Conservation (phyloP, 1,140 invertebrate genomes). For the Dysdera silvatica region DNA sequence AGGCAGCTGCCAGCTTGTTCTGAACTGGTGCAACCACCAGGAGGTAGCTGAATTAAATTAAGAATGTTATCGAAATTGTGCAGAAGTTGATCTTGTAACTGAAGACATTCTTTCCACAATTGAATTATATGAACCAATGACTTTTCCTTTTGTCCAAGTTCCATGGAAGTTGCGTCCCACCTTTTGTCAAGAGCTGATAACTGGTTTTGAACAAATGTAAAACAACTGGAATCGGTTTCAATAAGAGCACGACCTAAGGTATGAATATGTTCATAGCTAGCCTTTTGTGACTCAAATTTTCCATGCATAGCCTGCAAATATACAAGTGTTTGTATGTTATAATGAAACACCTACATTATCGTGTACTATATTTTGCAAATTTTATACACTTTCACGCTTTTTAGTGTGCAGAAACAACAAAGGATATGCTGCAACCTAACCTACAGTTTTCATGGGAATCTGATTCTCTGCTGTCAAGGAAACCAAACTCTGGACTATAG, state of each 20-base stretch:
- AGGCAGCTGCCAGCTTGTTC: conserved; percentile 39
- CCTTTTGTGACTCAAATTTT: conserved; percentile 16
- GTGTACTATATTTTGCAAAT: no score
- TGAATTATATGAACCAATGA: conserved; percentile 59
- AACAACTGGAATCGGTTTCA: conserved; percentile 68
- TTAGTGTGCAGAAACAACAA: no score
- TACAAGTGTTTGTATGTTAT: neutral
- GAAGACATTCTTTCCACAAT: conserved; percentile 61
- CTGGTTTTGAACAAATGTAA: conserved; percentile 66
- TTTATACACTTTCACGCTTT: no score
- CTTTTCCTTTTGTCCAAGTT: conserved; percentile 59
- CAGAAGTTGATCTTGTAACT: conserved; percentile 38
- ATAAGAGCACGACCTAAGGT: conserved; percentile 65
- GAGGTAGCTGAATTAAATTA: neutral
- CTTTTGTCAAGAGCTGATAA: conserved; percentile 64
- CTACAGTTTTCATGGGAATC: no score
- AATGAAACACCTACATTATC: no score
- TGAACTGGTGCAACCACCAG: conserved; percentile 5
- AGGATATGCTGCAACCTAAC: no score
- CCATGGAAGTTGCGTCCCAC: conserved; percentile 67
- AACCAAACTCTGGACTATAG: no score
- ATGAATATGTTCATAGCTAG: conserved; percentile 43
- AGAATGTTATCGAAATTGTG: conserved; percentile 30
- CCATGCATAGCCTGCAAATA: conserved; percentile 2
- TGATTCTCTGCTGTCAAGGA: no score